These are phyloP conservation scores for Lysandra coridon DNA, from an alignment of 2,888 invertebrate genomes.

Conservation along the genomic window DNA sequence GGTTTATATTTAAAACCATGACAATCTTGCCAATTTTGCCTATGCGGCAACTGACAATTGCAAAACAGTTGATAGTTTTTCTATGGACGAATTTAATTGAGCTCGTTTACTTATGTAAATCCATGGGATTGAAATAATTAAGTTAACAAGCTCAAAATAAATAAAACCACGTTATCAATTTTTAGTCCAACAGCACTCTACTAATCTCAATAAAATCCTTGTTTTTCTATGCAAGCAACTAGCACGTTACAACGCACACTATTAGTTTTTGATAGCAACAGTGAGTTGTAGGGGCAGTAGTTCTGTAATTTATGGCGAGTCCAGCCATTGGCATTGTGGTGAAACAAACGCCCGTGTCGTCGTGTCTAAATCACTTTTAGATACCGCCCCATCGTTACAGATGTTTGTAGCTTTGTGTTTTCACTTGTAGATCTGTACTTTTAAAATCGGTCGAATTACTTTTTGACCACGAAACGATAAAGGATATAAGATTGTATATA, in stretches of 20 bases:
- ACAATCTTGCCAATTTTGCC: no score
- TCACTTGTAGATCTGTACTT: neutral
- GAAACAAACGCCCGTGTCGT: constrained; percentile 52
- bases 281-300: constrained; percentile 39
- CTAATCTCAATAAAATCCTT: no score
- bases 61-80: no score
- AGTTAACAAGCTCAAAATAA: no score
- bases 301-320: constrained; percentile 55
- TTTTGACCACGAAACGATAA: neutral
- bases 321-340: constrained; percentile 51
- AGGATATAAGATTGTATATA: no score
- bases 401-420: constrained; percentile 35
- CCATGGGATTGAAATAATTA: no score
- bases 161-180: no score
- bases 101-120: no score
- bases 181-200: no score
- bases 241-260: constrained; percentile 23
- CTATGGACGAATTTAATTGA: no score
- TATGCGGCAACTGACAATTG: no score
- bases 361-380: constrained; percentile 63
- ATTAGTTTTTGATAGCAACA: constrained; percentile 34
- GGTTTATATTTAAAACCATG: no score
- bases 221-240: neutral
- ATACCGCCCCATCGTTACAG: constrained; percentile 52
- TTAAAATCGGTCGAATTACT: neutral